Base-by-base conservation (phyloP, 2,113 vertebrate species). In the Struthidea cinerea region DNA sequence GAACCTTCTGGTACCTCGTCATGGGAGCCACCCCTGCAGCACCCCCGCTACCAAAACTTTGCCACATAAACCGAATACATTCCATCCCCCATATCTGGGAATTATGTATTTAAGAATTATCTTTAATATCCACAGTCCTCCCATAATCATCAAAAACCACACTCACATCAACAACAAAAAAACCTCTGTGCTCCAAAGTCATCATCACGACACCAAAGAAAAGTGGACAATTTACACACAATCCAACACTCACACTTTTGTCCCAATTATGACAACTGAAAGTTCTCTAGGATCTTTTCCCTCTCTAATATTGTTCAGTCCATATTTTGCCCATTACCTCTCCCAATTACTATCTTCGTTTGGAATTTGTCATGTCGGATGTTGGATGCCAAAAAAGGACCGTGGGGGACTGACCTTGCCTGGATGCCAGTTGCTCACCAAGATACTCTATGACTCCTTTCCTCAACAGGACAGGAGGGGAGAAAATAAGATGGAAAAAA, bases 201-300 rank as follows among this genome's bases (percentile, higher is more conserved):
- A 32, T 57, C 23, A 41, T 30, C 42, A 24, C 8, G 30, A 42
- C 24, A 30, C 16, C 24, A 35, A 85, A 57, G 0, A 56, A 47
- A 65, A 28, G n/a, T 11, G 16, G 35, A 32, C 8, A 49, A 26
- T 50, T 67, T 59, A 35, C 9, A 7, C 71, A 42, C 17, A 32
- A 50, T 32, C 20, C 0, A 1, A 20, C 26, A 35, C 13, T 13
- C 21, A 42, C 26, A 6, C 21, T 42, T 32, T 32, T 22, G 16
- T 17, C 13, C 30, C 35, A 67, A 13, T 42, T 57, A 30, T 11
- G 20, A 26, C 16, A 67, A 20, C 10, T 50, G 20, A 32, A 76
- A 22, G 1, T 35, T 42, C 17, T 50, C 52, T 37, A 22, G 9
- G 26, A 42, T 50, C 26, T 50, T 76, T 35, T 42, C 0, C 0